Conservation (phyloP, 2,113 vertebrate species). For the Falco punctatus region DNA sequence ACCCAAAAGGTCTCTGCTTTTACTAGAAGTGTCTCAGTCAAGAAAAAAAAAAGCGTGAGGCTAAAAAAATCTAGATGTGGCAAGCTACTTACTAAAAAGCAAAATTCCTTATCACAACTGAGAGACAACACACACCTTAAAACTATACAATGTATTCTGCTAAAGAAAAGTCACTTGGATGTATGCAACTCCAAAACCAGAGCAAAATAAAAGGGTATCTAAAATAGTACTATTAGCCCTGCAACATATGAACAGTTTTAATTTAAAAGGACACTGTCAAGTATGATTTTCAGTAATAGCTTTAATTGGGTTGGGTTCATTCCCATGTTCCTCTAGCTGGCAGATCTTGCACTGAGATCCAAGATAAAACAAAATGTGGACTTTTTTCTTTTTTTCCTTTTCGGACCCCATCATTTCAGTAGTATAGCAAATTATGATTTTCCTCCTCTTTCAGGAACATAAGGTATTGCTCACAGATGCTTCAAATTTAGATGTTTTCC, state of each 20-base stretch:
- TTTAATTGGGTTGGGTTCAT: background rate
- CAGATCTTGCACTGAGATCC: background rate
- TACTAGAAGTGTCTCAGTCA: background rate
- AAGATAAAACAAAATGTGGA: background rate
- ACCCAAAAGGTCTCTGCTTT: background rate
- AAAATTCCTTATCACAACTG: background rate
- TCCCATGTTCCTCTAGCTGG: background rate
- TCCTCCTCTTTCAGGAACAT: background rate
- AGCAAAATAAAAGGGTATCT: background rate
- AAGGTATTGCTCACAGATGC: background rate
- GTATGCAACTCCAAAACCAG: background rate
- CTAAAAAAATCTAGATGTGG: background rate
- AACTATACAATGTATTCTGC: background rate
- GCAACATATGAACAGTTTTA: background rate
- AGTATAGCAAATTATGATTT: background rate
- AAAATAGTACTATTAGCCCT: background rate
- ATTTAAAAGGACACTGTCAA: slow-evolving; percentile 55
- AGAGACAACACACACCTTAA: background rate
- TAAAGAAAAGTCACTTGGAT: background rate
- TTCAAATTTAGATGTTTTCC: background rate
- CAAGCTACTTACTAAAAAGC: background rate
- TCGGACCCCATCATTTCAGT: background rate
- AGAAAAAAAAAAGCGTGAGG: background rate
- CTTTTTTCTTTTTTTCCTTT: background rate
- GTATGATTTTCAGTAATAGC: background rate